Evolutionary conservation across 1,140 invertebrate genomes (phyloP).

Genomic region (Trichomalopsis sarcophagae): DNA sequence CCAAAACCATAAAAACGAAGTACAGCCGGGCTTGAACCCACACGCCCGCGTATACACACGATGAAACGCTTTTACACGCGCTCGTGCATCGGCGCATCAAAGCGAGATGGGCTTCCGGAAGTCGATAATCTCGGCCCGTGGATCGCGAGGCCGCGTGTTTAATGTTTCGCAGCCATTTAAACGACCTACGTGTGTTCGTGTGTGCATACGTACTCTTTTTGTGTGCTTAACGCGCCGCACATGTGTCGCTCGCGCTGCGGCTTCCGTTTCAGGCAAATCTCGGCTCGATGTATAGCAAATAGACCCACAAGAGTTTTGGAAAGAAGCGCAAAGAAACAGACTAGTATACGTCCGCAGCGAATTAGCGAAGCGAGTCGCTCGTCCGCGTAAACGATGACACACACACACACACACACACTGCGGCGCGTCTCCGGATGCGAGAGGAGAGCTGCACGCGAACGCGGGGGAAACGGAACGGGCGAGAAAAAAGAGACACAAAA

Average conservation of each 20-base stretch:
- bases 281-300: too few relatives aligned
- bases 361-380: too few relatives aligned
- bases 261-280: too few relatives aligned
- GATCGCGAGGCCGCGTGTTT: slow-evolving; percentile 4
- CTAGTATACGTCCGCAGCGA: too few relatives aligned
- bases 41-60: neutral
- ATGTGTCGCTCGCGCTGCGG: too few relatives aligned
- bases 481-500: neutral
- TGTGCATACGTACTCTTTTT: neutral
- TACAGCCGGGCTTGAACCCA: too few relatives aligned
- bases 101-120: slow-evolving; percentile 6
- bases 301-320: neutral
- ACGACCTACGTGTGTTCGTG: neutral
- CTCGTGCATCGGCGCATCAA: slow-evolving; percentile 1
- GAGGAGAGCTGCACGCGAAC: neutral
- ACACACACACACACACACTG: neutral
- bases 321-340: too few relatives aligned
- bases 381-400: neutral
- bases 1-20: neutral
- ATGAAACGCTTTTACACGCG: neutral
- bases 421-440: neutral
- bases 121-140: slow-evolving; percentile 23
- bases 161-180: slow-evolving; percentile 22
- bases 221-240: too few relatives aligned
- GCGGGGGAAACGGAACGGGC: too few relatives aligned